Conservation (phyloP, 2,797 vertebrate genomes). For the Sebastolobus alascanus region DNA sequence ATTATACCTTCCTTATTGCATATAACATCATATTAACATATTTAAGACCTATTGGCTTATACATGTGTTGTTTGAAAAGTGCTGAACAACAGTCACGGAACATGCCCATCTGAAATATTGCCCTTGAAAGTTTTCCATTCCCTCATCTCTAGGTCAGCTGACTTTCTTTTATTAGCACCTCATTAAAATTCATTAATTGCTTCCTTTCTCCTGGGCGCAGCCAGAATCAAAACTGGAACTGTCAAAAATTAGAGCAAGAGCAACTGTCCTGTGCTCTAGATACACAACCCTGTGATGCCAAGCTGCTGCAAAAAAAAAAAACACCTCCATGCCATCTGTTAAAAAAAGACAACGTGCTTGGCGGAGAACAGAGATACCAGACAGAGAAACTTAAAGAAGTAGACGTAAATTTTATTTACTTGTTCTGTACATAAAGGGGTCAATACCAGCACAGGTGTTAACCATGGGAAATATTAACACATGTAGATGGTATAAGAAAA, state of each 20-base stretch:
- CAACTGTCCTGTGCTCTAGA: conserved; percentile 71
- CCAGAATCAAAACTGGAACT: conserved; percentile 74
- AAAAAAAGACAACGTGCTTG: neutral
- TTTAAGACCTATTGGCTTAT: neutral
- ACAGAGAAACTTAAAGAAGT: conserved; percentile 81
- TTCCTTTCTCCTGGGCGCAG: conserved; percentile 81
- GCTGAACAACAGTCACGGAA: conserved; percentile 33
- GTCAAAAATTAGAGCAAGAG: conserved; percentile 70
- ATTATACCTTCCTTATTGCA: neutral
- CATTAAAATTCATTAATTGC: conserved; percentile 89
- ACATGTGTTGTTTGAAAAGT: neutral
- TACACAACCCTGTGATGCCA: conserved; percentile 54
- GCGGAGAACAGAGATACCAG: conserved; percentile 22
- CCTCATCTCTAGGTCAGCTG: conserved; percentile 72
- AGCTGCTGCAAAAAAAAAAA: conserved; percentile 13
- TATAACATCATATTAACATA: neutral
- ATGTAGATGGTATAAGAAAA: conserved; percentile 92
- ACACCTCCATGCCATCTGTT: conserved; percentile 29
- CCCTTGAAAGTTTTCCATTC: conserved; percentile 79
- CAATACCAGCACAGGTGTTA: conserved; percentile 89
- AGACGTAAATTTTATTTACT: conserved; percentile 96
- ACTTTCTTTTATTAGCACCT: conserved; percentile 85
- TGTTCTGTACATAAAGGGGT: conserved; percentile 94
- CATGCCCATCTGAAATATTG: conserved; percentile 36
- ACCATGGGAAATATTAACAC: conserved; percentile 91